A percentile compares a stretch with the other conserved stretches of the same genome.
phyloP scores from a whole-genome alignment of 2,888 invertebrate species.

The Osedax frankpressi region DNA sequence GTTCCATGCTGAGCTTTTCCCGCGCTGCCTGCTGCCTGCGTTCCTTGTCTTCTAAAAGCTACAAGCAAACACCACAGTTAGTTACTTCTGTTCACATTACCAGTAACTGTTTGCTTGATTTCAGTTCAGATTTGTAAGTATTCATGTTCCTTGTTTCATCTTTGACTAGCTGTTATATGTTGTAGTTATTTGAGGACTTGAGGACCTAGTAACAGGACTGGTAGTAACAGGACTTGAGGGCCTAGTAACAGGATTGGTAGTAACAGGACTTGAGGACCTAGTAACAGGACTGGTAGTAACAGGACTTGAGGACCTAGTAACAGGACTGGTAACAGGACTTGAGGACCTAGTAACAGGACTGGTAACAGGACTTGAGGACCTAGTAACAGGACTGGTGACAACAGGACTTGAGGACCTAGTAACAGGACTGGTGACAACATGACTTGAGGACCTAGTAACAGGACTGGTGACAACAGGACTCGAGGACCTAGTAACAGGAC shows the following conservation, averaged over 20 bases:
- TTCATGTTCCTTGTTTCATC: neutral
- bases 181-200: neutral
- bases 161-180: neutral
- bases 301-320: too few species aligned
- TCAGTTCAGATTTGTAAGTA: neutral
- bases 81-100: neutral
- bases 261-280: too few species aligned
- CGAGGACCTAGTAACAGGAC: too few species aligned
- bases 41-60: constrained; percentile 24
- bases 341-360: too few species aligned
- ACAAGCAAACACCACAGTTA: neutral
- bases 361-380: too few species aligned
- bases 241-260: neutral
- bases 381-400: too few species aligned
- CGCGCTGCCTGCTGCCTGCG: constrained; percentile 12
- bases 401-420: too few species aligned
- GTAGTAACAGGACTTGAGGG: neutral
- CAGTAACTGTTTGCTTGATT: neutral
- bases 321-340: too few species aligned
- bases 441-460: too few species aligned
- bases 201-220: neutral
- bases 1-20: constrained; percentile 19
- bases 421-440: too few species aligned
- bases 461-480: too few species aligned
- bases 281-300: too few species aligned